Evolutionary conservation across 1,140 invertebrate species (phyloP).

Genomic region (Berghia stephanieae): DNA sequence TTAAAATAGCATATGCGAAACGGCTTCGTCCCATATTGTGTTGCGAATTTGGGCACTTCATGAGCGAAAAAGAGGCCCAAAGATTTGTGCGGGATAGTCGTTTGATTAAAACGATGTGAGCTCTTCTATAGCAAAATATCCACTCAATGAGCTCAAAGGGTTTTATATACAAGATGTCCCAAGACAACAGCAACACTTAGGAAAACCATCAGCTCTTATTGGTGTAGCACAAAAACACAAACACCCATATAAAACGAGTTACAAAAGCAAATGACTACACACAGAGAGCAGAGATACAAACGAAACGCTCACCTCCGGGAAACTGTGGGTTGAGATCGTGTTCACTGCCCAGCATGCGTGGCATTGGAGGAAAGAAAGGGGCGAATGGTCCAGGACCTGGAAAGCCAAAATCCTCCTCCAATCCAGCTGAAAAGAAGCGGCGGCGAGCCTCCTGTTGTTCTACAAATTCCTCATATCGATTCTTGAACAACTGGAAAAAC

Average conservation of each 20-base stretch:
- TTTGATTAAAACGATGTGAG: not conserved
- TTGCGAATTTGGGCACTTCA: too few relatives aligned
- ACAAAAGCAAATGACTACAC: not conserved
- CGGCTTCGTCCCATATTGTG: too few relatives aligned
- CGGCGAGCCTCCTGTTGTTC: conserved; percentile 3
- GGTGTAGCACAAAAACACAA: not conserved
- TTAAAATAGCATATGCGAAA: too few relatives aligned
- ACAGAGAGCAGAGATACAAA: not conserved
- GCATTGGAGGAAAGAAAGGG: conserved; percentile 16
- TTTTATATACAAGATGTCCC: not conserved
- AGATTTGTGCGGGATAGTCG: too few relatives aligned
- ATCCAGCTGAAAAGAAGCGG: not conserved
- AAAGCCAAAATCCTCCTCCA: not conserved
- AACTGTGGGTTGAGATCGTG: conserved; percentile 43
- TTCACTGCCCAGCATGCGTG: conserved; percentile 36
- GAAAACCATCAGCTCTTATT: not conserved
- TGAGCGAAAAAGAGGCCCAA: too few relatives aligned
- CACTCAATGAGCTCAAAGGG: too few relatives aligned
- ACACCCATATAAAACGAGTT: not conserved
- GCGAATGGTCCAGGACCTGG: conserved; percentile 11
- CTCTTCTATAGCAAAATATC: not conserved
- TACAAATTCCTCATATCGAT: not conserved
- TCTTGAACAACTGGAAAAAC: conserved; percentile 12
- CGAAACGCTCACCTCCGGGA: conserved; percentile 16
- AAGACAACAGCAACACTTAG: not conserved